Evolutionary conservation across 2,888 invertebrate species (phyloP).

Genomic region (Metellina segmentata): DNA sequence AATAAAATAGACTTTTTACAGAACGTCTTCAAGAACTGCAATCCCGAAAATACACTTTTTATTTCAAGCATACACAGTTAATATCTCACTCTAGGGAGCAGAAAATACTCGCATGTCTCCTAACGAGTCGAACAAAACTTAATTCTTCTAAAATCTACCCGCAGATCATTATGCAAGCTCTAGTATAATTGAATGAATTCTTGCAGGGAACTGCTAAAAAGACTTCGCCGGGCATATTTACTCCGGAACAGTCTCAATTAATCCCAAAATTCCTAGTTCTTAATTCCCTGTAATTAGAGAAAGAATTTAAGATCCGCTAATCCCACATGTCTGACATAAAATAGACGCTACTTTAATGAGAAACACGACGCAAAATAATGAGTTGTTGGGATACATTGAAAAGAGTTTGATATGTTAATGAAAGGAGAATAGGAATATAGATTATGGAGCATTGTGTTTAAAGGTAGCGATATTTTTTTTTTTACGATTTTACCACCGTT

Average conservation of each 20-base stretch:
- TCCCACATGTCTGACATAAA: neutral
- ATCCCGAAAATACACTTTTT: too few relatives aligned
- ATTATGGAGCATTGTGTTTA: neutral
- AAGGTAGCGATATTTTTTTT: neutral
- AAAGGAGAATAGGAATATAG: neutral
- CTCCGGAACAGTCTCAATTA: neutral
- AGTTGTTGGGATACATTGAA: neutral
- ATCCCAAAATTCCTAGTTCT: conserved; percentile 29
- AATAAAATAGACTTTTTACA: too few relatives aligned
- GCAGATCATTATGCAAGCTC: neutral
- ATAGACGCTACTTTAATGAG: neutral
- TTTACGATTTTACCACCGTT: too few relatives aligned
- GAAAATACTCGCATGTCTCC: too few relatives aligned
- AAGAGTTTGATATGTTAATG: conserved; percentile 42
- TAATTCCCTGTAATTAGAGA: conserved; percentile 58
- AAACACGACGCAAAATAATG: conserved; percentile 14
- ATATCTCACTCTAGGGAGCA: too few relatives aligned
- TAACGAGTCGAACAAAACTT: neutral
- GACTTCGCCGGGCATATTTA: conserved; percentile 18
- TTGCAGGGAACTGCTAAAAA: neutral
- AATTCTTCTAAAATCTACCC: neutral
- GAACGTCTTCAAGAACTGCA: too few relatives aligned
- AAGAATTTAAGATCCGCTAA: conserved; percentile 41
- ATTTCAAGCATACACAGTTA: too few relatives aligned
- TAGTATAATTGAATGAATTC: conserved; percentile 26